Percentiles rank a stretch among this genome's conserved stretches.
These are phyloP conservation scores for Cataglyphis hispanica DNA, from an alignment of 1,140 invertebrate species.

Conservation along the genomic window DNA sequence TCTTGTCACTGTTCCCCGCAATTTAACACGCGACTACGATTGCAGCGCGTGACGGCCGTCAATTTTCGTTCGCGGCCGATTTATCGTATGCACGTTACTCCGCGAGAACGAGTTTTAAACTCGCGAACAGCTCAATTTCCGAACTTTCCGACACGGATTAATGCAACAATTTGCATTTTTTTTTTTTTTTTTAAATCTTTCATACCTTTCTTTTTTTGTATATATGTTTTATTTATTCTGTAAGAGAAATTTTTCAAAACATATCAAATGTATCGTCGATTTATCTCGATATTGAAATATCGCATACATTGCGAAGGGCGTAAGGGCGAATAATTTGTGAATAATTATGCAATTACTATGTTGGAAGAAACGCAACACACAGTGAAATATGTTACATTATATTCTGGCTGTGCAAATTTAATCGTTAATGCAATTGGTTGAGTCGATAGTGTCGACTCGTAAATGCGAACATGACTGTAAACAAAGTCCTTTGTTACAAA, in stretches of 20 bases:
- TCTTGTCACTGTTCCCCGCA: constrained; percentile 60
- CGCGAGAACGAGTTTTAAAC: constrained; percentile 31
- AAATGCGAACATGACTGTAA: constrained; percentile 38
- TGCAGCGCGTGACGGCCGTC: constrained; percentile 63
- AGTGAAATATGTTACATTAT: neutral
- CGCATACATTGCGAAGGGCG: neutral
- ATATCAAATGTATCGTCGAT: neutral
- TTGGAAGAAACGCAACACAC: neutral
- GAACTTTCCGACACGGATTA: constrained; percentile 29
- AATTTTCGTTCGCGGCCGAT: constrained; percentile 55
- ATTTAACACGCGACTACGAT: constrained; percentile 66
- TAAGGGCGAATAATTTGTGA: constrained; percentile 25
- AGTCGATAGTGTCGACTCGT: constrained; percentile 41
- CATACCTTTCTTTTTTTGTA: neutral
- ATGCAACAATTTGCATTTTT: constrained; percentile 39
- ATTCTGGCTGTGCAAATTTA: neutral
- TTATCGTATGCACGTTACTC: constrained; percentile 9
- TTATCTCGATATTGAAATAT: constrained; percentile 28
- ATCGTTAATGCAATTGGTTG: constrained; percentile 39
- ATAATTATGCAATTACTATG: constrained; percentile 32
- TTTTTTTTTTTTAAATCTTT: constrained; percentile 8
- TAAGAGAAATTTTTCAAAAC: neutral
- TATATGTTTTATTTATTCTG: neutral
- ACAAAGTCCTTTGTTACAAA: constrained; percentile 48
- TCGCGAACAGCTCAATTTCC: constrained; percentile 68